These are phyloP conservation scores for Amblyopsis rosae DNA, from an alignment of 2,113 vertebrate species.

Conservation along the genomic window DNA sequence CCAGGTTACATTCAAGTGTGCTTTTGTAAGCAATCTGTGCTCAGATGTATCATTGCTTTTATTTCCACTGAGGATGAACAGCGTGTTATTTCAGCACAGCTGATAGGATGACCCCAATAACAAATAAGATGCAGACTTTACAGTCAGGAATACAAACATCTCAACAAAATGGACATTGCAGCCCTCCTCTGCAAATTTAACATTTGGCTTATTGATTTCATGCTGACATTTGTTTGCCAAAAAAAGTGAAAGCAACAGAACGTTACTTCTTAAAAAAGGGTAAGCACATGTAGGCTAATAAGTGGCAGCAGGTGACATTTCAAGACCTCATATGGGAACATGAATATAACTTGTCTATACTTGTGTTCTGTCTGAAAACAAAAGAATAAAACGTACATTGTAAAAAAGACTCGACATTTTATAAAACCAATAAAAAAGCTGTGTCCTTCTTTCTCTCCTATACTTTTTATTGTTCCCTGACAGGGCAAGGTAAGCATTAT, in stretches of 20 bases:
- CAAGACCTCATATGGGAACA: background rate
- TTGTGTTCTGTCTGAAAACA: background rate
- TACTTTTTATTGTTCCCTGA: background rate
- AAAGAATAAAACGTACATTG: background rate
- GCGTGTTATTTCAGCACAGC: slow-evolving; percentile 32
- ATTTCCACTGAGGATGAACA: slow-evolving; percentile 47
- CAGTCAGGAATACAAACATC: slow-evolving; percentile 52
- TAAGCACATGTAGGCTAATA: slow-evolving; percentile 34
- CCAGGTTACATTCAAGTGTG: slow-evolving; percentile 40
- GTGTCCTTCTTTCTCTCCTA: no score
- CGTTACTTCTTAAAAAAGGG: slow-evolving; percentile 19
- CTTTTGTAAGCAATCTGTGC: slow-evolving; percentile 30
- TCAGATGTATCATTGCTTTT: slow-evolving; percentile 53
- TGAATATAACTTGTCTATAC: no score
- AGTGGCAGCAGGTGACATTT: slow-evolving; percentile 22
- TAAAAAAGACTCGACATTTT: background rate
- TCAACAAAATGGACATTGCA: slow-evolving; percentile 33
- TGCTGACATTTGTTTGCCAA: slow-evolving; percentile 41
- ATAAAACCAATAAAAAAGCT: no score
- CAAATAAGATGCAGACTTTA: slow-evolving; percentile 49
- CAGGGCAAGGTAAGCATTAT: no score
- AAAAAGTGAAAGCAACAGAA: slow-evolving; percentile 28
- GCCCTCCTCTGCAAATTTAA: slow-evolving; percentile 41
- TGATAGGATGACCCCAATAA: slow-evolving; percentile 41
- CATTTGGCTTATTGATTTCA: slow-evolving; percentile 60